Evolutionary conservation across 1,140 invertebrate species (phyloP).

Genomic region (Oryzaephilus surinamensis): DNA sequence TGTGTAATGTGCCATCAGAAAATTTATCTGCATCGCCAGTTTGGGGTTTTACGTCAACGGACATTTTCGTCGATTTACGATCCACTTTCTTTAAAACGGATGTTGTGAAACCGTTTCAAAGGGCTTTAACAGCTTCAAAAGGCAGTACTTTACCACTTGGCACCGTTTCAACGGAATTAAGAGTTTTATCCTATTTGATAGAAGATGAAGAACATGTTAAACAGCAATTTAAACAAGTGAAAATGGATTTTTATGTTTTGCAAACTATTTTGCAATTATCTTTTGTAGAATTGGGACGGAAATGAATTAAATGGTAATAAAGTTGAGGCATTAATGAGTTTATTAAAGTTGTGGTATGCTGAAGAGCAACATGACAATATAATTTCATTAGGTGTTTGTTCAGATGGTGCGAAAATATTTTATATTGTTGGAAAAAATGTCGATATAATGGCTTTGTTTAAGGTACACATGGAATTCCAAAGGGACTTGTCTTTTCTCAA

Average conservation of each 20-base stretch:
- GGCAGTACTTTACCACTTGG: slow-evolving; percentile 35
- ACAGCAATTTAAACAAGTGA: too few species aligned
- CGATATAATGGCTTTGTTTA: too few species aligned
- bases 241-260: too few species aligned
- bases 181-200: slow-evolving; percentile 38
- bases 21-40: slow-evolving; percentile 43
- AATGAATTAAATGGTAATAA: too few species aligned
- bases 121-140: slow-evolving; percentile 17
- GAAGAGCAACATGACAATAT: slow-evolving; percentile 30
- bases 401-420: too few species aligned
- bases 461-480: too few species aligned
- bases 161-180: slow-evolving; percentile 36
- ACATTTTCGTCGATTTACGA: slow-evolving; percentile 39
- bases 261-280: too few species aligned
- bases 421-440: too few species aligned
- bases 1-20: too few species aligned
- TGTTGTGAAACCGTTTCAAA: slow-evolving; percentile 34
- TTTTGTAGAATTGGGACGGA: too few species aligned
- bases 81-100: slow-evolving; percentile 39
- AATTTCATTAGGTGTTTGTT: slow-evolving; percentile 37
- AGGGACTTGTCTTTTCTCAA: too few species aligned
- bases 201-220: slow-evolving; percentile 35
- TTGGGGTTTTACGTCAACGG: slow-evolving; percentile 44
- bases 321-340: slow-evolving; percentile 33
- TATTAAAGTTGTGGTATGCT: slow-evolving; percentile 38